Percentiles rank a stretch among this genome's conserved stretches.
Evolutionary conservation across 2,113 vertebrate species (phyloP).

Genomic region (Burhinus bistriatus): DNA sequence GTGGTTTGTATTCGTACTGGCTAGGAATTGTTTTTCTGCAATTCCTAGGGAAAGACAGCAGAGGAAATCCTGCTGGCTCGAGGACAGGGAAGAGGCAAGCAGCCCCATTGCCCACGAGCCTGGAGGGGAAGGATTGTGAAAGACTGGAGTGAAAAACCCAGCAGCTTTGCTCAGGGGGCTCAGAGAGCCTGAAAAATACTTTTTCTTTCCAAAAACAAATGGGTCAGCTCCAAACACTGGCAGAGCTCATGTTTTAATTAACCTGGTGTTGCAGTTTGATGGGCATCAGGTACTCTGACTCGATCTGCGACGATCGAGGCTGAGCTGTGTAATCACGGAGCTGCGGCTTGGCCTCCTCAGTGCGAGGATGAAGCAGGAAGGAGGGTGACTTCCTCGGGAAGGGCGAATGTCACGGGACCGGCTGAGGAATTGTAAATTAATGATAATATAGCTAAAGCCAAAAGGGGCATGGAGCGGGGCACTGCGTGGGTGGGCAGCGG

Average conservation of each 20-base stretch:
- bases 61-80: not conserved
- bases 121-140: not conserved
- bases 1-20: not conserved
- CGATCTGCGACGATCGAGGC: accelerated
- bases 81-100: not conserved
- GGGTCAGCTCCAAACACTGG: not conserved
- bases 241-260: not conserved
- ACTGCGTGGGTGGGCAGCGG: not conserved
- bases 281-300: accelerated
- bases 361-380: not conserved
- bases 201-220: not conserved
- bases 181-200: not conserved
- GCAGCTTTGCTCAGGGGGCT: not conserved
- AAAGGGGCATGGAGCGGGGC: not conserved
- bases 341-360: not conserved
- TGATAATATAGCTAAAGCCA: too few species aligned
- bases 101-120: accelerated
- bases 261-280: not conserved
- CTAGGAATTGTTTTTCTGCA: not conserved
- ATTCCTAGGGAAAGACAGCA: not conserved
- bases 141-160: not conserved
- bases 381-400: not conserved
- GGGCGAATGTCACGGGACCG: not conserved
- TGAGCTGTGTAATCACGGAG: not conserved
- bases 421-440: not conserved